phyloP scores from a whole-genome alignment of 2,113 vertebrate species.

The Thinocorus orbignyianus region DNA sequence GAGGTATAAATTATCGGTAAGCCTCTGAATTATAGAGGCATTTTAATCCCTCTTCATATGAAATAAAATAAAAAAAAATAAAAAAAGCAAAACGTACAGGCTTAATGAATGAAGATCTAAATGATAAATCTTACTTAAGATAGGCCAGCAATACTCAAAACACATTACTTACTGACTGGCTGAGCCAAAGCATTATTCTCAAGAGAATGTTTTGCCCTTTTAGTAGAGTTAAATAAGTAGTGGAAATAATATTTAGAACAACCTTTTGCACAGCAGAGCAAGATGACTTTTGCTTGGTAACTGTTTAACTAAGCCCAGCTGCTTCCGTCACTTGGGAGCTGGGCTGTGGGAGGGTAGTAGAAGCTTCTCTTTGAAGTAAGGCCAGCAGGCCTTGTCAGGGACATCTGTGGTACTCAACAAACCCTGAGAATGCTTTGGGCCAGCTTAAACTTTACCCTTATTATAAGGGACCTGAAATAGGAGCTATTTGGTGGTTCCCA shows the following conservation, averaged over 20 bases:
- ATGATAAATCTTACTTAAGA: background rate
- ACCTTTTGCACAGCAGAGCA: background rate
- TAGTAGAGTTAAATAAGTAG: background rate
- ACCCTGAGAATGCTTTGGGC: background rate
- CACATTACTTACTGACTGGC: background rate
- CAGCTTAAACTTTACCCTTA: background rate
- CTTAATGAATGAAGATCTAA: background rate
- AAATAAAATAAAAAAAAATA: background rate
- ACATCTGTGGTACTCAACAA: background rate
- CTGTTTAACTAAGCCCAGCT: slow-evolving; percentile 18
- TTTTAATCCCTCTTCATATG: background rate
- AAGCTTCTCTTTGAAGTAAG: background rate
- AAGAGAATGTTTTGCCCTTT: background rate
- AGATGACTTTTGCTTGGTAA: background rate
- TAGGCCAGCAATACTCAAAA: background rate
- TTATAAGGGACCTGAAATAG: background rate
- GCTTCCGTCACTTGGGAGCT: background rate
- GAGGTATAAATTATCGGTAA: background rate
- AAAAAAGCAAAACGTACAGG: background rate
- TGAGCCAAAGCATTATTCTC: background rate
- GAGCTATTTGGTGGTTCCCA: background rate
- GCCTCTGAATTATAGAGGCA: background rate
- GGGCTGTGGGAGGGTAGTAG: background rate
- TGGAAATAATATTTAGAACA: slow-evolving; percentile 23
- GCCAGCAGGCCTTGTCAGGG: background rate